Base-by-base conservation (phyloP, 1,140 invertebrate species). In the Meloidogyne exigua region DNA sequence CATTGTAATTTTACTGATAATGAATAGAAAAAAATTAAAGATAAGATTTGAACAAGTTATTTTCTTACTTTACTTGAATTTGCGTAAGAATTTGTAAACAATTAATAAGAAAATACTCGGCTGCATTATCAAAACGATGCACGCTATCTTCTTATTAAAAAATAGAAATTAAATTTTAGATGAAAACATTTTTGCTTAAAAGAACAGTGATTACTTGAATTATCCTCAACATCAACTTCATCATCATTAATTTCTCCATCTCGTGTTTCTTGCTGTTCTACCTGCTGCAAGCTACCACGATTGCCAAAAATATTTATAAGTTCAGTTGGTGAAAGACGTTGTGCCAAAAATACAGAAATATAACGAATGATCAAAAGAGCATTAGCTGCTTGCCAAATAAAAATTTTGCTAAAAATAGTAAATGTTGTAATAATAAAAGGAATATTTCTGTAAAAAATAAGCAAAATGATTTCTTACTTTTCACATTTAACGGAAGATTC, bases 331-430 rank as follows among this genome's bases (percentile, higher is more conserved):
- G 89, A 89, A 21, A 91, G 85, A 72, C 90, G 89, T 81, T 91
- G 89, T 21, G 95, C 92, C 63, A 96, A 90, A 88, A 94, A 96
- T 88, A 96, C 97, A 72, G 92, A 91, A 73, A 95, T 91, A 82
- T 92, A 92, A 73, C 95, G 91, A 75, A 97, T 91, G 23, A 96
- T 92, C 85, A 96, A 95, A 39, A 98, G 88, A 0, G 93, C 93
- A 89, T 98, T 98, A 87, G 93, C 94, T 0, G 94, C 92, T 88
- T 97, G 95, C 94, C 95, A 98, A 66, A 93, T 92, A 81, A 95
- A 92, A 88, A 95, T 92, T 80, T 92, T 93, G 88, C 94, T 96
- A 88, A 72, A 91, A 91, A 57, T 65, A 23, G 68, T 64, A 73
- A 73, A 36, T 28, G 68, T 42, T 63, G 2, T 32, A 21, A n/a